Evolutionary conservation across 2,797 vertebrate genomes (phyloP).

Genomic region (Chiloscyllium punctatum): DNA sequence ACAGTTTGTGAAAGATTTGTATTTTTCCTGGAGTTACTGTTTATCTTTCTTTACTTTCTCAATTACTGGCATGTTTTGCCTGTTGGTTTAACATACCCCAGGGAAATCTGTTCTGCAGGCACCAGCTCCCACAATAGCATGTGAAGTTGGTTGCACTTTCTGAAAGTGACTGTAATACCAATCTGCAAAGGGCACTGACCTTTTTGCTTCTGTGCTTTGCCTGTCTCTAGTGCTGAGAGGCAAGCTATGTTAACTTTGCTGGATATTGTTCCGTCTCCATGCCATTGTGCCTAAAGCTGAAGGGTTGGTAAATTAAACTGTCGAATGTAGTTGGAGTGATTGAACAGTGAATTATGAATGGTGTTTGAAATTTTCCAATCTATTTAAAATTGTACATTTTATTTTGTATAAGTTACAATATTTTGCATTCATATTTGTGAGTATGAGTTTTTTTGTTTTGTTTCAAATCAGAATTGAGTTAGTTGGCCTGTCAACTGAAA

Average conservation of each 20-base stretch:
- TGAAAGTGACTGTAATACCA: neutral
- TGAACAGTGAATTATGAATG: neutral
- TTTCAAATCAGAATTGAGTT: neutral
- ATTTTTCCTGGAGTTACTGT: constrained; percentile 32
- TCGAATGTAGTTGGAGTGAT: neutral
- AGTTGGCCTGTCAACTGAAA: neutral
- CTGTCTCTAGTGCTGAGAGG: neutral
- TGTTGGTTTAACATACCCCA: constrained; percentile 19
- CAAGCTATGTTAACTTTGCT: neutral
- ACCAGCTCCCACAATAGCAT: neutral
- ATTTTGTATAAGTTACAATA: neutral
- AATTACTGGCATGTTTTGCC: neutral
- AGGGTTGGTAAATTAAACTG: neutral
- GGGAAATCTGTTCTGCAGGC: neutral
- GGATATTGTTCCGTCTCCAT: too few relatives aligned
- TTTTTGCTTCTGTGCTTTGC: neutral
- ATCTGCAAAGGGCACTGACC: neutral
- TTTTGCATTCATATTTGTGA: too few relatives aligned
- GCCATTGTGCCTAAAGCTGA: too few relatives aligned
- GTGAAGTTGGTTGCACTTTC: neutral
- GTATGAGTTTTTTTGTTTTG: neutral
- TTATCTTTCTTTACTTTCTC: neutral
- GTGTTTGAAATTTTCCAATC: neutral
- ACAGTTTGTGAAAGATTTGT: neutral
- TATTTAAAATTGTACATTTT: neutral